Evolutionary conservation across 2,888 invertebrate species (phyloP), one percentile per base, ranked within the genome.

Genomic region (Congeria kusceri): DNA sequence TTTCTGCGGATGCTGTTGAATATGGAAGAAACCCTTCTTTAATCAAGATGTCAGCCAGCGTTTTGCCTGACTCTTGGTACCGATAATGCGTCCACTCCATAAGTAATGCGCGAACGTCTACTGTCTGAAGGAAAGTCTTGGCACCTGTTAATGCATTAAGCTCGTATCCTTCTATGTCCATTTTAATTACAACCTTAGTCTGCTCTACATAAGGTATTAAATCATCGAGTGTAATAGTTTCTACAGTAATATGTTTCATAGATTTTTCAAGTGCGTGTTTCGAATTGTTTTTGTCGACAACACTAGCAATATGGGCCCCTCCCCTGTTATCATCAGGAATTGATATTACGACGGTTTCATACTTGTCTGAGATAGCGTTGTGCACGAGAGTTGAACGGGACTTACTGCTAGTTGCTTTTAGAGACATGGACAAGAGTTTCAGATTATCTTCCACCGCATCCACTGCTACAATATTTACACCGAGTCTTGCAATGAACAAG

Each of bases 1-100:
- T 66, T 9, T 29, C 32, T 28, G 47, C 73, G 20, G 62, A 23
- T 15, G 71, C 49, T 58, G 82, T 73, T 28, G 69, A 58, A 49
- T 84, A 89, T 1, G 90, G 90, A 39, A 89, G 64, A 23, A 89
- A 75, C 0, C 89, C 88, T 49, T 87, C 83, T 7, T 77, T 73
- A 5, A 86, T 27, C 18, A 89, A 67, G 69, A 85, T 81, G 15
- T 84, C 59, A 1, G 80, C 69, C 20, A 89, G 88, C 11, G 63
- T 70, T 15, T 67, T 64, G n/a, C 83, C 87, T 47, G 56, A 79
- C 15, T 74, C 58, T 18, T 71, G 68, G n/a, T 84, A 70, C 46
- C 85, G 74, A 46, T 88, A 85, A 44, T 89, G 83, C 64, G 86
- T 74, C 88, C 90, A 89, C 78, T 91, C 91, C 90, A 91, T 90